Evolutionary conservation across 2,113 vertebrate species (phyloP).

Genomic region (Chamaea fasciata): DNA sequence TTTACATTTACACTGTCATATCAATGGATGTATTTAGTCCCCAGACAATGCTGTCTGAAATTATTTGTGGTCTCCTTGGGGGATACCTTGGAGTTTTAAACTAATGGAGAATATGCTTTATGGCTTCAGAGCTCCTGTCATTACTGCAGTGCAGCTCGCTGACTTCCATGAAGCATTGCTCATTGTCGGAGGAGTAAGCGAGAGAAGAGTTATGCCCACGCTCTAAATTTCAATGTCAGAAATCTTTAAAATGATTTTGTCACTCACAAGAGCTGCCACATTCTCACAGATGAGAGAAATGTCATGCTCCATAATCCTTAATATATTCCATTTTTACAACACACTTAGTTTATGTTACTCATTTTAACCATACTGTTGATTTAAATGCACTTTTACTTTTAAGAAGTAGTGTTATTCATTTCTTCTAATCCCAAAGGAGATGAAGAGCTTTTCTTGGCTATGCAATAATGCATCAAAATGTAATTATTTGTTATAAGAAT

Average conservation of each 20-base stretch:
- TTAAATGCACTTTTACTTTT: conserved; percentile 47
- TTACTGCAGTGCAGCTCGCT: background rate
- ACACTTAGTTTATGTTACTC: conserved; percentile 21
- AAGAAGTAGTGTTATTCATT: conserved; percentile 19
- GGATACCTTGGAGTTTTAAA: conserved; percentile 24
- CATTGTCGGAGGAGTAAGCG: background rate
- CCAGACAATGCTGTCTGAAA: background rate
- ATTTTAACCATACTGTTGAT: conserved; percentile 28
- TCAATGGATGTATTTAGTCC: conserved; percentile 15
- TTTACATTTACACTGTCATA: background rate
- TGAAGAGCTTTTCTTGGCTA: background rate
- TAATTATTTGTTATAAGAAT: conserved; percentile 56
- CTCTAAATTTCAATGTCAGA: conserved; percentile 8
- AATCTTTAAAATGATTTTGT: conserved; percentile 1
- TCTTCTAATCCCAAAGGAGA: conserved; percentile 29
- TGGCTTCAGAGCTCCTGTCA: conserved; percentile 22
- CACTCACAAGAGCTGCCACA: background rate
- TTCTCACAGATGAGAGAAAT: conserved; percentile 21
- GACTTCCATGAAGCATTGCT: background rate
- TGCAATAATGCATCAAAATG: conserved; percentile 24
- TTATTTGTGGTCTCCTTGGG: conserved; percentile 25
- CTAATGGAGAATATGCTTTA: conserved; percentile 33
- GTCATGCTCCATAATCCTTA: conserved; percentile 23
- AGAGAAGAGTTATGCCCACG: conserved; percentile 15
- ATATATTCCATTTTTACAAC: conserved; percentile 47